Evolutionary conservation across 2,113 vertebrate species (phyloP).

Genomic region (Poecile atricapillus): DNA sequence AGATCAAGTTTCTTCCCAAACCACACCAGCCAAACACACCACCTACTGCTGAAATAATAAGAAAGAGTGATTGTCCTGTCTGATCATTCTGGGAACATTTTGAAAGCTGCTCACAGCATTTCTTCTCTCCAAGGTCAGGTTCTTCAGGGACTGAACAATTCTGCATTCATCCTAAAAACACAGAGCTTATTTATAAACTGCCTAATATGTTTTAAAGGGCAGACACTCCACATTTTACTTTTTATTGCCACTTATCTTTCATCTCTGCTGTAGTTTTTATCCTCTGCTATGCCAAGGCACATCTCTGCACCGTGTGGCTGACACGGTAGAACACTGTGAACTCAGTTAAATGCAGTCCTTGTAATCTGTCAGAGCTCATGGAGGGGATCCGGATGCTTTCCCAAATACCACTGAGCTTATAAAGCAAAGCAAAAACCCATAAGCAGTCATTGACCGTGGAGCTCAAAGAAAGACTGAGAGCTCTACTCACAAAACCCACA

Average conservation of each 20-base stretch:
- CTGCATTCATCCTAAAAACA: constrained; percentile 16
- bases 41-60: background rate
- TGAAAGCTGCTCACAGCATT: background rate
- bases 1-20: background rate
- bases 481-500: background rate
- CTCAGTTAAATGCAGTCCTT: background rate
- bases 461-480: background rate
- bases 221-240: background rate
- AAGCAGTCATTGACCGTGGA: background rate
- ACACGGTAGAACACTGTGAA: background rate
- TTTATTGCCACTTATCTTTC: constrained; percentile 54
- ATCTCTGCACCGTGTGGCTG: background rate
- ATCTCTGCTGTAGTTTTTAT: background rate
- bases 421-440: background rate
- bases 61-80: background rate
- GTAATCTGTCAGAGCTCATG: background rate
- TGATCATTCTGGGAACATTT: background rate
- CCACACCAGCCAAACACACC: background rate
- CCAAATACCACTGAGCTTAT: constrained; percentile 8
- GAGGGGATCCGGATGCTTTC: background rate
- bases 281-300: background rate
- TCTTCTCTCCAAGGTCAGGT: constrained; percentile 35
- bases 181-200: constrained; percentile 12
- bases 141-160: background rate
- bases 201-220: constrained; percentile 53